Conservation (phyloP, 2,888 invertebrate genomes). For the Carterocephalus palaemon region DNA sequence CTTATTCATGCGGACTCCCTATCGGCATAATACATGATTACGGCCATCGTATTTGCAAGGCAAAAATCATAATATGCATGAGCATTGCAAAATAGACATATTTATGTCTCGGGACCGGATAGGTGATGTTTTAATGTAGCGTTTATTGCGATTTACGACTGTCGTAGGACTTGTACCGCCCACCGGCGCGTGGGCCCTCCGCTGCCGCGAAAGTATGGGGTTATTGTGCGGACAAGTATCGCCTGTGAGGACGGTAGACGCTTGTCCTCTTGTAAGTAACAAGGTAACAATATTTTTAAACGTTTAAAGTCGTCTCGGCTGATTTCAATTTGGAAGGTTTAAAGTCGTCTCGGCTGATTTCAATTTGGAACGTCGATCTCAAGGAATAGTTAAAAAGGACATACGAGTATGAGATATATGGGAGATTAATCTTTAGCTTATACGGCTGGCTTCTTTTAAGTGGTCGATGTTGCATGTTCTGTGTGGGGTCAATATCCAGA, state of each 20-base stretch:
- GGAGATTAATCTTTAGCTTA: no score
- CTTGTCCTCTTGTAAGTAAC: slow-evolving; percentile 9
- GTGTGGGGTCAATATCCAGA: no score
- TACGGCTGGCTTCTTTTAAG: no score
- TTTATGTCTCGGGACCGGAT: slow-evolving; percentile 45
- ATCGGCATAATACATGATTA: slow-evolving; percentile 24
- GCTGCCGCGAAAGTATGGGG: slow-evolving; percentile 26
- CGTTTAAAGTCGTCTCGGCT: neutral
- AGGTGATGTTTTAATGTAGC: slow-evolving; percentile 50
- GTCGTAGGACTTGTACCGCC: slow-evolving; percentile 50
- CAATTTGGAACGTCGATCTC: no score
- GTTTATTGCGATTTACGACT: slow-evolving; percentile 60
- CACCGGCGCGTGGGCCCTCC: slow-evolving; percentile 42
- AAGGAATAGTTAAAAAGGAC: no score
- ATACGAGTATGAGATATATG: no score
- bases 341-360: no score
- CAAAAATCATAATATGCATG: slow-evolving; percentile 40
- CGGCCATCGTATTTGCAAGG: slow-evolving; percentile 30
- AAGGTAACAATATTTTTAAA: neutral
- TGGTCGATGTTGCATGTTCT: no score
- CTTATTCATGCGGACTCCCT: slow-evolving; percentile 25
- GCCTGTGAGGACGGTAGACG: slow-evolving; percentile 18
- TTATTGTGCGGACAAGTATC: slow-evolving; percentile 24
- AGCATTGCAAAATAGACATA: slow-evolving; percentile 44
- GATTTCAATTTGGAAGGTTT: neutral